Evolutionary conservation across 2,888 invertebrate genomes (phyloP), one percentile per base, ranked within the genome.

Genomic region (Drosophila helvetica): DNA sequence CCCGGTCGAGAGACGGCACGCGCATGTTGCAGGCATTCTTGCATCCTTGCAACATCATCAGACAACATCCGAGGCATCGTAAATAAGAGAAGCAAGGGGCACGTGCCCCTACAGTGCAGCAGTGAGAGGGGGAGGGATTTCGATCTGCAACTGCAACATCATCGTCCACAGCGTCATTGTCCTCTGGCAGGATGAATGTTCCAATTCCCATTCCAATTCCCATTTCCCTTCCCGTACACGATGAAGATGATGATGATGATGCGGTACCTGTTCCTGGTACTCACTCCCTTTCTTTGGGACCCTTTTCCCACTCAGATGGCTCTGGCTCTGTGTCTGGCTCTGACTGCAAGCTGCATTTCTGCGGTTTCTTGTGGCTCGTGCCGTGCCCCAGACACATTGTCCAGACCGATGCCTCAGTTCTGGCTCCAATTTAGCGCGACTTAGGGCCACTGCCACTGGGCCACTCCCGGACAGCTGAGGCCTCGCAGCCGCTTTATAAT

Each of bases 1-100:
- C 53, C 19, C 59, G 45, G 52, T 55, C 47, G 52, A 19, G 27
- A 56, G 57, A 53, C 57, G 27, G 51, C 56, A 27, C 65, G 60
- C 70, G 77, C 64, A 74, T 77, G 77, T 77, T 77, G 77, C 77
- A 73, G 55, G 25, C 55, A 27, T 25, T 70, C 71, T 69, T 58
- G 56, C 63, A 64, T 72, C 73, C 57, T 57, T 38, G 79, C 66
- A 73, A 83, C 73, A 15, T 7, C 38, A 38, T 38, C 38, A 38
- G n/a, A 38, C 38, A 38, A 38, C 38, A 38, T 38, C 38, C 38
- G 38, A 38, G 38, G 38, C 38, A 38, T 68, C 69, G 69, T 68
- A 66, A 68, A 68, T 68, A 66, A 66, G 25, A 22, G 48, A 43
- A 19, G 18, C 69, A 18, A 33, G 69, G 66, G 66, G 66, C 66